Evolutionary conservation across 1,140 invertebrate genomes (phyloP).

Genomic region (Drosophila repleta): DNA sequence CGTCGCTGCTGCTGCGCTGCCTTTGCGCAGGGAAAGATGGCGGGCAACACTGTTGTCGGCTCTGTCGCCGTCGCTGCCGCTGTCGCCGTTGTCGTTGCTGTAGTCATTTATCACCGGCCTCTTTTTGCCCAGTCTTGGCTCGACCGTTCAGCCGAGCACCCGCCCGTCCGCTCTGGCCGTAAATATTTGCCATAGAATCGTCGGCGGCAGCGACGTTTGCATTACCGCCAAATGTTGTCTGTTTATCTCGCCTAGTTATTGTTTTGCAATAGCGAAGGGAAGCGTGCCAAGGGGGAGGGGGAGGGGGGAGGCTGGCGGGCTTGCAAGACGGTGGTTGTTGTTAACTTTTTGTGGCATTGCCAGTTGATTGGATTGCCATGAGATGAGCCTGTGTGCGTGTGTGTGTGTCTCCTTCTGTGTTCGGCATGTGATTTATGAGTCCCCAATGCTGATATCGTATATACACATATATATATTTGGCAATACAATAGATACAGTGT

Average conservation of each 20-base stretch:
- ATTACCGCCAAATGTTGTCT: constrained; percentile 78
- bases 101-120: constrained; percentile 72
- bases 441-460: constrained; percentile 69
- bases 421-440: constrained; percentile 74
- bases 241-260: constrained; percentile 78
- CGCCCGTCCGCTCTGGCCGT: constrained; percentile 45
- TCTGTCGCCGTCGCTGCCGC: not conserved
- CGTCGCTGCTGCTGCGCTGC: constrained; percentile 46
- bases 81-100: constrained; percentile 7
- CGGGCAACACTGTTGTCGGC: constrained; percentile 31
- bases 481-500: constrained; percentile 72
- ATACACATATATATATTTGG: constrained; percentile 26
- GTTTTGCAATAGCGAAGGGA: constrained; percentile 39
- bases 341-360: constrained; percentile 72
- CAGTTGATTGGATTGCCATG: constrained; percentile 81
- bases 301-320: not conserved
- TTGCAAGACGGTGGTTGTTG: constrained; percentile 68
- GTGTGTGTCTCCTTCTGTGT: constrained; percentile 31
- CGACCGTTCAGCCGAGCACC: not conserved
- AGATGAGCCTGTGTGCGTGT: constrained; percentile 60
- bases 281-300: constrained; percentile 33
- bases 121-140: constrained; percentile 43
- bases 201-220: constrained; percentile 56
- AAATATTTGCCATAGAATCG: constrained; percentile 76
- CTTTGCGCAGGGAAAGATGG: constrained; percentile 17